Evolutionary conservation across 2,113 vertebrate genomes (phyloP).

Genomic region (Eulacestoma nigropectus): DNA sequence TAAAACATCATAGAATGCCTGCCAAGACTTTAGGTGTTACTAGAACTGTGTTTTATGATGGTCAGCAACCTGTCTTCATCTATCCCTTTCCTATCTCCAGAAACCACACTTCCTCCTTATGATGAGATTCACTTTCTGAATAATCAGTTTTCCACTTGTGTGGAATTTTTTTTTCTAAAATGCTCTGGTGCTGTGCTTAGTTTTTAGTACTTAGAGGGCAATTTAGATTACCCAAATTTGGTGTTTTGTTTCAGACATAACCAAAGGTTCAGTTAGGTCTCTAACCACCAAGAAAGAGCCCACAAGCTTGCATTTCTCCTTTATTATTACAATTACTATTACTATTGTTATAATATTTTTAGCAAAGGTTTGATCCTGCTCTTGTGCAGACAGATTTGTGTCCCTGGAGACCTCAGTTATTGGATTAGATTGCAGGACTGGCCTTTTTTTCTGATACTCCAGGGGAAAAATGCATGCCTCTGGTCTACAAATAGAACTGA

Average conservation of each 20-base stretch:
- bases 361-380: background rate
- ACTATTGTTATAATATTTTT: background rate
- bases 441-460: constrained; percentile 27
- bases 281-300: background rate
- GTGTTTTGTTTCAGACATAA: background rate
- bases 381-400: background rate
- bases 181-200: background rate
- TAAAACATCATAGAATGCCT: background rate
- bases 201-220: background rate
- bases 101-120: background rate
- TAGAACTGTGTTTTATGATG: background rate
- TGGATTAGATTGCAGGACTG: background rate
- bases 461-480: constrained; percentile 36
- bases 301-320: background rate
- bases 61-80: background rate
- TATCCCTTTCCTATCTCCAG: background rate
- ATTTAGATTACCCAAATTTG: background rate
- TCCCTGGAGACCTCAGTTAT: background rate
- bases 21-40: background rate
- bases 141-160: background rate
- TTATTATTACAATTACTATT: background rate
- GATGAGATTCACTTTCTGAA: background rate
- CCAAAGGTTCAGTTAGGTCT: background rate
- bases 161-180: background rate
- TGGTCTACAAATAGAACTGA: constrained; percentile 38